Base-by-base conservation (phyloP, 2,797 vertebrate genomes). In the Tolypeutes matacus region DNA sequence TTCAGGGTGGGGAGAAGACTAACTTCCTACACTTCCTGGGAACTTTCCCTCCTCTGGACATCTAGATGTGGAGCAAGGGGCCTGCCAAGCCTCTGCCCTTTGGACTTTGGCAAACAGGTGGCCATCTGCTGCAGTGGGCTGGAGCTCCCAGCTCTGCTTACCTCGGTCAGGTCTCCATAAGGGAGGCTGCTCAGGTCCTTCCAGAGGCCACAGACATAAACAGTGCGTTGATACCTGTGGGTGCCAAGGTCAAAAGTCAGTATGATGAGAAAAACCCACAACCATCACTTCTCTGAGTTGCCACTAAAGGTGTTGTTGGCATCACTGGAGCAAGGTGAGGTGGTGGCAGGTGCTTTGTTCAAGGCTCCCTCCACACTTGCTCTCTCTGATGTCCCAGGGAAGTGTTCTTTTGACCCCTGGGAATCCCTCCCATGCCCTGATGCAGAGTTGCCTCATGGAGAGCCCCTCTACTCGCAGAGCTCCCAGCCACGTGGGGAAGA, bases 151-250 rank as follows among this genome's bases (percentile, higher is more conserved):
- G n/a, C 7, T 73, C 89, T 49, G 60, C 97, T 96, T 96, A 99
- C 99, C 98, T 99, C 98, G 0, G 99, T 99, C 96, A 98, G 97
- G 95, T 99, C 99, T 81, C 98, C 98, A 3, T 98, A 97, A 12
- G 98, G 98, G 69, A 99, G 98, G 89, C 98, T 98, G n/a, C 97
- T 95, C 91, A 99, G 96, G 94, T 99, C 98, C 42, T 98, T 91
- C 84, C 96, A 96, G 67, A 99, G 98, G 93, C 98, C 95, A 58
- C 98, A 99, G 65, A 97, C 98, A 0, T 95, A 93, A 42, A 99
- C 62, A 0, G 98, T 98, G 75, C 98, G 98, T 90, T 98, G 95
- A 67, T 99, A 99, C 96, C 99, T 99, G 94, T 65, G 77, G 91
- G 90, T 1, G 58, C 31, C 67, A 83, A 95, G 60, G 64, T 56